phyloP scores from a whole-genome alignment of 2,113 vertebrate species.

The Sceloporus tristichus region DNA sequence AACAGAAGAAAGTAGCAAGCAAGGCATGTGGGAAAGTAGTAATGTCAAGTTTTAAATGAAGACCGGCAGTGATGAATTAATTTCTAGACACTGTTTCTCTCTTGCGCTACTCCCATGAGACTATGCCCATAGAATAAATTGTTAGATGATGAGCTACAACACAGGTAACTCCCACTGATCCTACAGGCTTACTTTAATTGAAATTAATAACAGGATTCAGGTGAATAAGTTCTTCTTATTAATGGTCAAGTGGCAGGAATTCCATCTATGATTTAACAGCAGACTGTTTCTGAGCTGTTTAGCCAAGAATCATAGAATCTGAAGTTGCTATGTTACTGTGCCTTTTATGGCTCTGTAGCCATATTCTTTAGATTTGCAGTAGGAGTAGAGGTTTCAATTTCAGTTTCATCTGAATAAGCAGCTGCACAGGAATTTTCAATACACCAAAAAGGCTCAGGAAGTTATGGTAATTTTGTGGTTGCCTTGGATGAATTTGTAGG shows the following conservation, averaged over 20 bases:
- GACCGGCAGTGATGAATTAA: slow-evolving; percentile 18
- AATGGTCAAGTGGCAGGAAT: not conserved
- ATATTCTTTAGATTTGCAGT: not conserved
- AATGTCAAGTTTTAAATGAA: slow-evolving; percentile 10
- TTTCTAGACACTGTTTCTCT: not conserved
- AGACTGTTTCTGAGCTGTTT: not conserved
- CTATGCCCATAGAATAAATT: no score
- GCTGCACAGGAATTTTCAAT: not conserved
- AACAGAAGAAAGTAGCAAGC: slow-evolving; percentile 52
- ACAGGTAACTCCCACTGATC: no score
- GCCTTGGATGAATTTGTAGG: no score
- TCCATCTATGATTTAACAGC: not conserved
- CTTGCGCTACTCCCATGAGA: not conserved
- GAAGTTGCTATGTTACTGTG: not conserved
- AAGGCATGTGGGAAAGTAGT: not conserved
- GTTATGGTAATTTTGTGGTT: no score
- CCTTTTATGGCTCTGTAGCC: not conserved
- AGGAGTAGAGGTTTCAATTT: not conserved
- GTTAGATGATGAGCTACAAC: no score
- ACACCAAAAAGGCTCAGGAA: not conserved
- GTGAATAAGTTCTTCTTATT: not conserved
- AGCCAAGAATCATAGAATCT: not conserved
- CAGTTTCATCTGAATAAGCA: not conserved
- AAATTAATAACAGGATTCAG: no score
- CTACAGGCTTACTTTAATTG: no score